Base-by-base conservation (phyloP, 2,113 vertebrate species). In the Ictidomys tridecemlineatus region DNA sequence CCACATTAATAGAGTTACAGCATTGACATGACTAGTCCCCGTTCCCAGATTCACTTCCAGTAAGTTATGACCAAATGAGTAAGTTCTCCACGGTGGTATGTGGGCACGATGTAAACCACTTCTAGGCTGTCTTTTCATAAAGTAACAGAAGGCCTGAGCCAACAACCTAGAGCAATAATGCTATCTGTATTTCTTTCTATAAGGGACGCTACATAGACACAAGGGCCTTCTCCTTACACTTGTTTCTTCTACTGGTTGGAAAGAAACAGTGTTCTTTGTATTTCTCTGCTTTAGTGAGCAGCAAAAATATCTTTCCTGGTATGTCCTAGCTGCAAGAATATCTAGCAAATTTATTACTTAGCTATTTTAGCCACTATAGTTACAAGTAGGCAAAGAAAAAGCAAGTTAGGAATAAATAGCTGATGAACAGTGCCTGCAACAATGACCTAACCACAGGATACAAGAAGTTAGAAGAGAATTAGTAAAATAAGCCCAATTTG, bases 401-500 rank as follows among this genome's bases (percentile, higher is more conserved):
- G 14, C 24, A 11, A 10, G 16, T 77, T 39, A 56, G 34, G 30
- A 91, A 86, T 78, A 34, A 56, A 1, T 73, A 69, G 22, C 30
- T 82, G 84, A 48, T 74, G 48, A 87, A 69, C 20, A 63, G 5
- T 63, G 24, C 72, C 79, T 61, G 9, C 20, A 91, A 17, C 80
- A 95, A 92, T 87, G 16, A 61, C 56, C 34, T 86, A 73, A 67
- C 45, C 32, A 51, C 2, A 73, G 63, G 72, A 37, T 51, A 53
- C 26, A 96, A 30, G 39, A 96, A 61, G 1, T 78, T 83, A 83
- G 63, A 78, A 83, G 61, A 61, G 82, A 92, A 93, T 69, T 26
- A 91, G 24, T 58, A 61, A 83, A 69, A 82, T n/a, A 73, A 89
- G 58, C 22, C 2, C 56, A 74, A 45, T 74, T 77, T 84, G 48